Evolutionary conservation across 2,888 invertebrate genomes (phyloP).

Genomic region (Melanargia galathea): DNA sequence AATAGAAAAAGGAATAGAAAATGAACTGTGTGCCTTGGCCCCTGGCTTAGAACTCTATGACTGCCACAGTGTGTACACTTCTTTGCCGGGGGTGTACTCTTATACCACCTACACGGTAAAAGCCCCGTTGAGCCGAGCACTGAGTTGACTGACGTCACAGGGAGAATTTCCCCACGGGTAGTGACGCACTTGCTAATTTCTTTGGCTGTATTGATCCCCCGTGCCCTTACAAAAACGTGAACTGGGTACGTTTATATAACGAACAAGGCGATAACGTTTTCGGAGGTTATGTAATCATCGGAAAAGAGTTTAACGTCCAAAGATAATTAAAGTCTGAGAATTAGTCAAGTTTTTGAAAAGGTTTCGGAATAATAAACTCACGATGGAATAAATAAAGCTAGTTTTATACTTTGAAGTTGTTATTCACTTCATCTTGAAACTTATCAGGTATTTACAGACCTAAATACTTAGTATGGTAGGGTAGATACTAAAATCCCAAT

Average conservation of each 20-base stretch:
- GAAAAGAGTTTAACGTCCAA: background rate
- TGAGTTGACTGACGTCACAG: constrained; percentile 66
- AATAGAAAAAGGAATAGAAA: too few relatives aligned
- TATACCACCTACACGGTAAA: constrained; percentile 29
- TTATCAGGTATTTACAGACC: background rate
- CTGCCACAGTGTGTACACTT: background rate
- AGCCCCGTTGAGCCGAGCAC: constrained; percentile 29
- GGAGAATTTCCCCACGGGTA: constrained; percentile 48
- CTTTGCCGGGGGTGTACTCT: constrained; percentile 1
- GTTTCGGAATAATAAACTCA: background rate
- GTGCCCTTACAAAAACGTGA: constrained; percentile 22
- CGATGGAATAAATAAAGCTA: background rate
- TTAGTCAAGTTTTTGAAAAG: background rate
- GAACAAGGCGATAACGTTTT: constrained; percentile 17
- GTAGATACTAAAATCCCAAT: too few relatives aligned
- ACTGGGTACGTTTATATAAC: constrained; percentile 15
- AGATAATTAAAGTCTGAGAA: background rate
- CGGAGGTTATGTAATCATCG: background rate
- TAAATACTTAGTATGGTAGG: too few relatives aligned
- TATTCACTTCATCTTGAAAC: background rate
- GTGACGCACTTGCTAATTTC: constrained; percentile 40
- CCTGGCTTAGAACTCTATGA: too few relatives aligned
- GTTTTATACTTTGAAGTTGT: background rate
- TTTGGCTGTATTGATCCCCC: constrained; percentile 33
- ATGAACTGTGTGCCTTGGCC: too few relatives aligned